These are phyloP conservation scores for Clusia tigrina DNA, from an alignment of 2,888 invertebrate species.

Conservation along the genomic window DNA sequence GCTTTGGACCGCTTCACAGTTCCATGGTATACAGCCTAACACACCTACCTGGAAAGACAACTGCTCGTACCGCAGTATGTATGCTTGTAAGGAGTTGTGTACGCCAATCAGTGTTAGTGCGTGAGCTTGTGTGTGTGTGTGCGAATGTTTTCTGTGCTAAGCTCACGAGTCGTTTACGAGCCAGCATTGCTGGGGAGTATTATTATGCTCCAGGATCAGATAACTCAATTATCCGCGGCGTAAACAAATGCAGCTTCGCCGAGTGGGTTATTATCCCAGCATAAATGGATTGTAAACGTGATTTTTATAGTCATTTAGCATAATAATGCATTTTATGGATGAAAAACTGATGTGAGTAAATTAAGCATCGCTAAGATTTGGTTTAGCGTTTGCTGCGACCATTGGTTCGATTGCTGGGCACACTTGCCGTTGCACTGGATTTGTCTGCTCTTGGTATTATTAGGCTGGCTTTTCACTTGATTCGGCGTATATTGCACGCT, in stretches of 20 bases:
- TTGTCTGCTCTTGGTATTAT: background rate
- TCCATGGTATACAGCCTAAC: background rate
- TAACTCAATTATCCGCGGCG: constrained; percentile 62
- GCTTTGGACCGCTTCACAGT: constrained; percentile 13
- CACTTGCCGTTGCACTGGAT: background rate
- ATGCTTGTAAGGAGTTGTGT: background rate
- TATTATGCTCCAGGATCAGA: constrained; percentile 50
- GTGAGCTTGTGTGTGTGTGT: background rate
- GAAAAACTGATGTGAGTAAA: constrained; percentile 40
- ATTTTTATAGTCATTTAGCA: constrained; percentile 64
- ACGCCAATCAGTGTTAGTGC: background rate
- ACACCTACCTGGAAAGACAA: background rate
- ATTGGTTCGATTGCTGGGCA: background rate
- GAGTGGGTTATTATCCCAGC: constrained; percentile 60
- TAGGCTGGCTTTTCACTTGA: background rate
- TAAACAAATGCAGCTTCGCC: constrained; percentile 57
- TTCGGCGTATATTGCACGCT: background rate
- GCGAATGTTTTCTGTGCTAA: background rate
- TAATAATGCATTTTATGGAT: constrained; percentile 62
- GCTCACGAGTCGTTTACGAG: constrained; percentile 17
- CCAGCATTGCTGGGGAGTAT: constrained; percentile 34
- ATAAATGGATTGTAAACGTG: constrained; percentile 64
- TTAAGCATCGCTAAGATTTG: constrained; percentile 31
- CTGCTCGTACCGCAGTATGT: background rate
- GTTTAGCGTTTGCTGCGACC: background rate